Conservation (phyloP, 2,113 vertebrate species). For the Oncorhynchus nerka region DNA sequence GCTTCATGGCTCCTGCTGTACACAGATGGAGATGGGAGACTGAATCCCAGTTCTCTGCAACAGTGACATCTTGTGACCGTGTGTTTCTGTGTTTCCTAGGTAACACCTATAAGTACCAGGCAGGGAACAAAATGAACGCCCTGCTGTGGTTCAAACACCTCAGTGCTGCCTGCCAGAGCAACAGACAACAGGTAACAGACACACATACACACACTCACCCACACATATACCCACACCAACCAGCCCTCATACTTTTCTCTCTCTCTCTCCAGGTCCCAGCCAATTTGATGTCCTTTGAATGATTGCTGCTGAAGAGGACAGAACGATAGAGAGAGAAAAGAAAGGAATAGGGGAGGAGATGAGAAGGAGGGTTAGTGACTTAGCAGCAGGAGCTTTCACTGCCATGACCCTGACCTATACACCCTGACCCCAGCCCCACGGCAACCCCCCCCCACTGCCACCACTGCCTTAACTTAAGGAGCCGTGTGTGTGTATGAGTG, state of each 20-base stretch:
- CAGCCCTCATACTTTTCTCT: background rate
- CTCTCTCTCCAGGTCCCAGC: conserved; percentile 84
- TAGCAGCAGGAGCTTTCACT: conserved; percentile 69
- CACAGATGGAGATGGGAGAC: background rate
- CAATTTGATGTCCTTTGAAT: conserved; percentile 99
- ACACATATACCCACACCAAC: background rate
- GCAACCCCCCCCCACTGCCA: conserved; percentile 68
- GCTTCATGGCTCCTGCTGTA: background rate
- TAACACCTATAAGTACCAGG: conserved; percentile 98
- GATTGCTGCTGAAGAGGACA: conserved; percentile 49
- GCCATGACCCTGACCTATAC: conserved; percentile 72
- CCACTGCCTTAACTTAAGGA: conserved; percentile 92
- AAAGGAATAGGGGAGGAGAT: conserved; percentile 35
- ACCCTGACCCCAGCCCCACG: conserved; percentile 55
- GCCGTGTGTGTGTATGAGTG: conserved; percentile 31
- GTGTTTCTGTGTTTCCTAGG: conserved; percentile 73
- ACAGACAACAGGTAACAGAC: conserved; percentile 88
- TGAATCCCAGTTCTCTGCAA: background rate
- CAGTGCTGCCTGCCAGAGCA: conserved; percentile 95
- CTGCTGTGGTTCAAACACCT: conserved; percentile 98
- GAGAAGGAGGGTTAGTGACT: conserved; percentile 47
- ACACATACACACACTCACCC: background rate
- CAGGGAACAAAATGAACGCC: conserved; percentile 91
- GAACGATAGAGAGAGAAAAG: conserved; percentile 41
- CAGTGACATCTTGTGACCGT: conserved; percentile 25